Percentiles rank a stretch among this genome's conserved stretches.
These are phyloP conservation scores for Onchidella celtica DNA, from an alignment of 2,888 invertebrate genomes.

Conservation along the genomic window DNA sequence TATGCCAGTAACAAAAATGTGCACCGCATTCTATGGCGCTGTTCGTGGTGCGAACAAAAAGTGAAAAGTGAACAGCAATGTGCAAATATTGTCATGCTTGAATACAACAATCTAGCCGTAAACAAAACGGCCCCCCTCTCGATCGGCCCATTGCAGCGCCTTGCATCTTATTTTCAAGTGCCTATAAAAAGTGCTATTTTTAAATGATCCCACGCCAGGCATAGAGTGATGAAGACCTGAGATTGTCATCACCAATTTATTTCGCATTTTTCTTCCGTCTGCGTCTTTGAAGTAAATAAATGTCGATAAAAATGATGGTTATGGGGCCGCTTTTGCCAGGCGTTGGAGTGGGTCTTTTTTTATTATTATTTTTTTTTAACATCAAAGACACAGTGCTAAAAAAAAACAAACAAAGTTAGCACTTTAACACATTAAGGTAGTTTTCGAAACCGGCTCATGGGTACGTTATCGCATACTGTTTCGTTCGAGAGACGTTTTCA, in stretches of 20 bases:
- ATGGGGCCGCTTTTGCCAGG: neutral
- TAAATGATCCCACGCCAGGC: neutral
- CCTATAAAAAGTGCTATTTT: too few relatives aligned
- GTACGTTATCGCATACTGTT: neutral
- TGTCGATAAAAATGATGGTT: neutral
- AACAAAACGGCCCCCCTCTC: too few relatives aligned
- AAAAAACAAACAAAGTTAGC: neutral
- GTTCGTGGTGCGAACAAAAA: too few relatives aligned
- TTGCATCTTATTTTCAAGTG: too few relatives aligned
- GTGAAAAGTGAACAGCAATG: too few relatives aligned
- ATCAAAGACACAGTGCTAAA: neutral
- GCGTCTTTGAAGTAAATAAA: neutral
- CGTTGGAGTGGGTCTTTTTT: neutral
- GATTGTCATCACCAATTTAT: conserved; percentile 13
- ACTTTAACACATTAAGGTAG: too few relatives aligned
- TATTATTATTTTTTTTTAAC: too few relatives aligned
- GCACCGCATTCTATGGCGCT: too few relatives aligned
- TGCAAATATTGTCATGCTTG: too few relatives aligned
- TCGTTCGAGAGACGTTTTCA: neutral
- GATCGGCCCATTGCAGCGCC: too few relatives aligned
- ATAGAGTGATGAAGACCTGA: neutral
- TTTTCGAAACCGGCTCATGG: neutral
- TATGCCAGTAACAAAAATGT: too few relatives aligned
- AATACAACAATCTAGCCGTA: too few relatives aligned
- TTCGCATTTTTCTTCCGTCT: neutral